phyloP scores from a whole-genome alignment of 2,113 vertebrate species.

The Sporophila hypoxantha region DNA sequence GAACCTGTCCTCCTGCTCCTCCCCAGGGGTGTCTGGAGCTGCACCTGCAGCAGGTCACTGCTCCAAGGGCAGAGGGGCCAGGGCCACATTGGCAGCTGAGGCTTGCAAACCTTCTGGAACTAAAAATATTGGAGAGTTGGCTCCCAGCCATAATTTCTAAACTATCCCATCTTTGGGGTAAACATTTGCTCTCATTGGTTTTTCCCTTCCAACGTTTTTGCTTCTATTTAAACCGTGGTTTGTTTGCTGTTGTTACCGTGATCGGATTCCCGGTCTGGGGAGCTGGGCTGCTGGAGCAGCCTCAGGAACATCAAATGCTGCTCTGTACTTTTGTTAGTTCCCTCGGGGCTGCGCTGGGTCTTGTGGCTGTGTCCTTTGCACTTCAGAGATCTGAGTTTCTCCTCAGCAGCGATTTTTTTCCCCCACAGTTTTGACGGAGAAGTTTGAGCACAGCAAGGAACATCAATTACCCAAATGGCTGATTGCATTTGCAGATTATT shows the following conservation, averaged over 20 bases:
- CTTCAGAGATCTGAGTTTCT: neutral
- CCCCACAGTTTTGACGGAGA: neutral
- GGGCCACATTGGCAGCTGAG: neutral
- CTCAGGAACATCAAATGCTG: neutral
- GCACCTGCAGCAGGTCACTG: fast-evolving
- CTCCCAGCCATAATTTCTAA: neutral
- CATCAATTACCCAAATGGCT: neutral
- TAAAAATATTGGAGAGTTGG: neutral
- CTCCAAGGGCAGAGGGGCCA: fast-evolving
- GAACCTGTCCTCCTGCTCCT: neutral
- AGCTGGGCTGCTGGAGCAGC: neutral
- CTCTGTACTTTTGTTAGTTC: neutral
- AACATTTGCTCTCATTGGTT: neutral
- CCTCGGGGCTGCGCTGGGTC: neutral
- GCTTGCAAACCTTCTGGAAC: neutral
- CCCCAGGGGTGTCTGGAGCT: neutral
- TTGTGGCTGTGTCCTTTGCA: neutral
- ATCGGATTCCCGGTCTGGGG: neutral
- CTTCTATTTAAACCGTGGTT: conserved; percentile 1
- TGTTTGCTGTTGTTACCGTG: conserved; percentile 29
- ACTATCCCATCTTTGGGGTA: neutral
- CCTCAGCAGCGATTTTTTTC: fast-evolving
- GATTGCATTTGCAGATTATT: conserved; percentile 19
- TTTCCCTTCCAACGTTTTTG: neutral
- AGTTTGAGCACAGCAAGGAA: neutral